These are phyloP conservation scores for Pocillopora verrucosa DNA, from an alignment of 64 coral and sea anemone species.

Conservation along the genomic window DNA sequence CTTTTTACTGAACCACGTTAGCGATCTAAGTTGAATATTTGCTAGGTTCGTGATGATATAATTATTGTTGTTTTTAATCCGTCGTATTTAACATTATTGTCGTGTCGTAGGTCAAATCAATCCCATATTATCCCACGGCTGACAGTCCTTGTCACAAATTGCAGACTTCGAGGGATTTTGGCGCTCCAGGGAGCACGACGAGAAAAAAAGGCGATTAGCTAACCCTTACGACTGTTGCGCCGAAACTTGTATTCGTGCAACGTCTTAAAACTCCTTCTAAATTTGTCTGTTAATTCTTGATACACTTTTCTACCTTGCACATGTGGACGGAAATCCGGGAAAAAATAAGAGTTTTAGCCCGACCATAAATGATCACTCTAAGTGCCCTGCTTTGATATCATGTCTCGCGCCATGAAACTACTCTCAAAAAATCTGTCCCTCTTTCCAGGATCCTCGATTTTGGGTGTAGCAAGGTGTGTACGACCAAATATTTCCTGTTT, in stretches of 20 bases:
- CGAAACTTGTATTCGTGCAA: too few relatives aligned
- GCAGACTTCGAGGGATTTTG: not conserved
- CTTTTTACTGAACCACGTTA: not conserved
- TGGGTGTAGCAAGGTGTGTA: conserved; percentile 23
- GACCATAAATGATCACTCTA: too few relatives aligned
- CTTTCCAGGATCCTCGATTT: not conserved
- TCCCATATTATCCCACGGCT: not conserved
- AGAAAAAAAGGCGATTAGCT: too few relatives aligned
- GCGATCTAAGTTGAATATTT: not conserved
- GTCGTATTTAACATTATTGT: conserved; percentile 6
- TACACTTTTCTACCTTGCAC: too few relatives aligned
- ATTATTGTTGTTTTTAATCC: conserved; percentile 9
- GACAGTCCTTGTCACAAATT: not conserved
- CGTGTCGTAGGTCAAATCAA: conserved; percentile 39
- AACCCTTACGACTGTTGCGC: too few relatives aligned
- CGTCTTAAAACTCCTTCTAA: too few relatives aligned
- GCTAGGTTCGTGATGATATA: conserved; percentile 3
- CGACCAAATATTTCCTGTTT: not conserved
- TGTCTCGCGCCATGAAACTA: too few relatives aligned
- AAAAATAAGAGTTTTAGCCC: too few relatives aligned
- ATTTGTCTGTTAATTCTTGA: too few relatives aligned
- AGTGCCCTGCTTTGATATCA: too few relatives aligned
- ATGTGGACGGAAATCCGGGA: too few relatives aligned
- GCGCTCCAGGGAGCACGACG: too few relatives aligned
- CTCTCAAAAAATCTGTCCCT: not conserved